Base-by-base conservation (phyloP, 2,888 invertebrate species). In the Chaetoderma sp. region DNA sequence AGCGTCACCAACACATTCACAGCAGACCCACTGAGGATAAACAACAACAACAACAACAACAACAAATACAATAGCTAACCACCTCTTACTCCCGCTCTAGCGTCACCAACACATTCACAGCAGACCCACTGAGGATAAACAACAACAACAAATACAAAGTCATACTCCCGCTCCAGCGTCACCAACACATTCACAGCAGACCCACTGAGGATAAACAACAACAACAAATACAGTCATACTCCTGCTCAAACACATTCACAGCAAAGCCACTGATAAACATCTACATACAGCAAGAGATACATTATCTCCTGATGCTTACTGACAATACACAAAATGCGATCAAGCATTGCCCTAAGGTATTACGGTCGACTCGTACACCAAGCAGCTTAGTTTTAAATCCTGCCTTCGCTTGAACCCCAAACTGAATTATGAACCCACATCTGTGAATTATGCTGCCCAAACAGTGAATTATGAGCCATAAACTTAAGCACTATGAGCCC, bases 61-160 rank as follows among this genome's bases (percentile, higher is more conserved):
- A 13, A 27, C 28, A 55, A 32, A 54, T 21, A 18, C 27, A 21
- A 6, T 5, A 5, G 2, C 10, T 13, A 27, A 55, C 36, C 25
- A 95, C 91, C 86, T 99, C 99, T 88, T 99, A 98, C 84, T 99
- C 99, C 67, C 99, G 89, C 87, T 98, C 98, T 75, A 99, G 86
- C 65, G 94, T 92, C 25, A 98, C 98, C 16, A 92, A 90, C 0
- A 98, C 94, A 85, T 93, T 93, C 0, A 99, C 94, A 16, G 82
- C 73, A 6, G 78, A 80, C 10, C 84, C 85, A 78, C 86, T 85
- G 78, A 27, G 77, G 77, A 25, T 59, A 4, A 44, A 36, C n/a
- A 6, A 10, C 18, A 36, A n/a, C 10, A 18, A 21, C 4, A 56
- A 16, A 8, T 13, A 18, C 21, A 56, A n/a, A 6, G 5, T 99